These are phyloP conservation scores for Tetragnatha versicolor DNA, from an alignment of 1,140 invertebrate species.

Conservation along the genomic window DNA sequence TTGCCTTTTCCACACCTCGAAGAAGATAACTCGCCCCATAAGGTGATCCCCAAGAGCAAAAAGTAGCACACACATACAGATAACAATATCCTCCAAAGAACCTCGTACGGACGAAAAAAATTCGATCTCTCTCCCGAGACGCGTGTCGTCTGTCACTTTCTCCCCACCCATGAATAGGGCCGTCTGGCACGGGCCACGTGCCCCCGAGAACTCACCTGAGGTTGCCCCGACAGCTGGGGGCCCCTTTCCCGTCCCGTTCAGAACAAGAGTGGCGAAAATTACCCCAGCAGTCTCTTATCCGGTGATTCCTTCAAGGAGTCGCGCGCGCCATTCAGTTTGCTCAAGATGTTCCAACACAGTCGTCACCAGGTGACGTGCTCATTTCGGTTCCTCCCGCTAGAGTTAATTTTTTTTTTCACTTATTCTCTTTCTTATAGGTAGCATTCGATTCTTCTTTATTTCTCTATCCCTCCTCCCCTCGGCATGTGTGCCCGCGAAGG, in stretches of 20 bases:
- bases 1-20: background rate
- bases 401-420: conserved; percentile 28
- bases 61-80: too few relatives aligned
- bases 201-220: conserved; percentile 35
- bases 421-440: too few relatives aligned
- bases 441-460: too few relatives aligned
- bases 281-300: conserved; percentile 29
- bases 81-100: too few relatives aligned
- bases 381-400: background rate
- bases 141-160: conserved; percentile 52
- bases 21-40: background rate
- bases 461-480: too few relatives aligned
- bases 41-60: background rate
- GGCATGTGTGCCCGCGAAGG: too few relatives aligned
- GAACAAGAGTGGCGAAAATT: conserved; percentile 27
- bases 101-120: too few relatives aligned
- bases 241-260: background rate
- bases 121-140: too few relatives aligned
- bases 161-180: background rate
- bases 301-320: conserved; percentile 16
- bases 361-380: conserved; percentile 28
- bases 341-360: conserved; percentile 33
- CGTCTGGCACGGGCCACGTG: conserved; percentile 39
- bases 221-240: conserved; percentile 24
- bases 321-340: conserved; percentile 14